phyloP scores from a whole-genome alignment of 2,113 vertebrate genomes.

The Puffinus mauretanicus region DNA sequence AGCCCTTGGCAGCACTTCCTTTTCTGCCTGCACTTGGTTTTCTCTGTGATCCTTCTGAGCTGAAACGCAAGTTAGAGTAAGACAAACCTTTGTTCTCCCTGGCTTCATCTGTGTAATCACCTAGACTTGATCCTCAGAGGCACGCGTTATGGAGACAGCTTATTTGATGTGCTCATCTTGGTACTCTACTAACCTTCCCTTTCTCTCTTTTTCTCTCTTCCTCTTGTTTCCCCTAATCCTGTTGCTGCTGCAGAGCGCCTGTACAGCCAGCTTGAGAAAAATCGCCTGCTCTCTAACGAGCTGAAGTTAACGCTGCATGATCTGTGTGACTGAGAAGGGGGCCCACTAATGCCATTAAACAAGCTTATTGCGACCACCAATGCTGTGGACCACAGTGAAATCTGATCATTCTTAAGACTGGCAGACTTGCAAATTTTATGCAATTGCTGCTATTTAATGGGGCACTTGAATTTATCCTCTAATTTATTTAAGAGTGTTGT shows the following conservation, averaged over 20 bases:
- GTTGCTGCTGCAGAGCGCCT: constrained; percentile 70
- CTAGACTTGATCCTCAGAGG: neutral
- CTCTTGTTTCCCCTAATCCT: constrained; percentile 22
- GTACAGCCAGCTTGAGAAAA: constrained; percentile 81
- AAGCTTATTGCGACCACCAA: constrained; percentile 32
- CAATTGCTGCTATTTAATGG: constrained; percentile 37
- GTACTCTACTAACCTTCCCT: constrained; percentile 68
- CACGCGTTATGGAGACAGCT: neutral
- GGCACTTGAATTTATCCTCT: neutral
- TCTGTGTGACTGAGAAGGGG: constrained; percentile 79
- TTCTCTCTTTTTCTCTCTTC: constrained; percentile 65
- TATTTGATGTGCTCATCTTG: neutral
- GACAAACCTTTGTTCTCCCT: neutral
- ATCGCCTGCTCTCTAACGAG: constrained; percentile 78
- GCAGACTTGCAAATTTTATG: constrained; percentile 13
- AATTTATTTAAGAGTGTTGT: neutral
- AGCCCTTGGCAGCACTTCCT: neutral
- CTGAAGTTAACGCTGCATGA: constrained; percentile 82
- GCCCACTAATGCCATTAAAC: constrained; percentile 58
- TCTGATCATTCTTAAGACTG: constrained; percentile 20
- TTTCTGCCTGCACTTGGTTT: neutral
- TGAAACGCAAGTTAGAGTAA: neutral
- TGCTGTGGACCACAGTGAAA: constrained; percentile 58
- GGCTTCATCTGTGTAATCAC: neutral
- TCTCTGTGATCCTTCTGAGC: neutral